Evolutionary conservation across 1,140 invertebrate species (phyloP).

Genomic region (Drosophila repleta): DNA sequence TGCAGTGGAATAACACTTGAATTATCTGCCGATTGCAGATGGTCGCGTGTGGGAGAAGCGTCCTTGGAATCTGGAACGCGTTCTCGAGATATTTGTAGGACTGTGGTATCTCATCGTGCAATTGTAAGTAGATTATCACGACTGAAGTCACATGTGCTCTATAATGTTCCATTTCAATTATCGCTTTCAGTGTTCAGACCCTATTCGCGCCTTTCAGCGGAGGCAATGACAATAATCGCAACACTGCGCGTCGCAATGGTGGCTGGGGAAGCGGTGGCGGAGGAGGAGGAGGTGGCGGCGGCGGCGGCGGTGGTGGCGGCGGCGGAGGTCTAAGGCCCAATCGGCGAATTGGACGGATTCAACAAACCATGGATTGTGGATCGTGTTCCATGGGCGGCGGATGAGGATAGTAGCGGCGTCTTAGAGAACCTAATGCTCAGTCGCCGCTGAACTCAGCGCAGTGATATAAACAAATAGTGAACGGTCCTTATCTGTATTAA

Average conservation of each 20-base stretch:
- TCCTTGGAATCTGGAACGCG: slow-evolving; percentile 64
- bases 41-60: slow-evolving; percentile 75
- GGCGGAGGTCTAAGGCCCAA: slow-evolving; percentile 66
- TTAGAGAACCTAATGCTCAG: background rate
- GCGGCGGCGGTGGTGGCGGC: slow-evolving; percentile 25
- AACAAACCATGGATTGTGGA: slow-evolving; percentile 37
- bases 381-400: slow-evolving; percentile 49
- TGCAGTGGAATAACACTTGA: no score
- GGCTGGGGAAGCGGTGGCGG: slow-evolving; percentile 54
- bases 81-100: slow-evolving; percentile 59
- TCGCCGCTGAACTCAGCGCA: slow-evolving; percentile 13
- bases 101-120: slow-evolving; percentile 63
- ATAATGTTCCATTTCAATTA: background rate
- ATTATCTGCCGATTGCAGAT: slow-evolving; percentile 31
- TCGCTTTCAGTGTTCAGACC: slow-evolving; percentile 45
- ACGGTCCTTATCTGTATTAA: background rate
- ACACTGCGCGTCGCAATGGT: slow-evolving; percentile 33
- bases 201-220: slow-evolving; percentile 62
- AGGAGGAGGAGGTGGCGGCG: slow-evolving; percentile 36
- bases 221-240: slow-evolving; percentile 26
- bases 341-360: slow-evolving; percentile 66
- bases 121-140: slow-evolving; percentile 43
- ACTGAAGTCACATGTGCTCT: no score
- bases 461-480: background rate
- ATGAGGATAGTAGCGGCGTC: slow-evolving; percentile 60